A percentile compares a stretch with the other conserved stretches of the same genome.
Evolutionary conservation across 2,888 invertebrate genomes (phyloP).

Genomic region (Lamellibrachia columna): DNA sequence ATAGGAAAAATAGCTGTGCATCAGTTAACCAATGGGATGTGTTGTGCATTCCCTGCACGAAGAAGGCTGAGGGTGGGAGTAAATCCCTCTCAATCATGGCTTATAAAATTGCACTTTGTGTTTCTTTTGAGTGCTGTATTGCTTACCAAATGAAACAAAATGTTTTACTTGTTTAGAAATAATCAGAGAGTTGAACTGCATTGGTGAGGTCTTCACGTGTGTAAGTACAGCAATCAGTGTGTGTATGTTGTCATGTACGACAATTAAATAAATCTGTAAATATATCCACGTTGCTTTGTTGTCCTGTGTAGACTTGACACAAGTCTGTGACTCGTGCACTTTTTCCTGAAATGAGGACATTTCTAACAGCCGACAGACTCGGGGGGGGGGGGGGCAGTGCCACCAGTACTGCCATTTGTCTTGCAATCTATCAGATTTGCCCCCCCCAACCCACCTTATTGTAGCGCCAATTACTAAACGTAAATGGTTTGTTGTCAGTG

Average conservation of each 20-base stretch:
- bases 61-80: not conserved
- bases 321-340: not conserved
- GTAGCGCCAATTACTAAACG: too few species aligned
- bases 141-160: not conserved
- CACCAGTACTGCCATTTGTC: too few species aligned
- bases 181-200: not conserved
- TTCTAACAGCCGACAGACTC: too few species aligned
- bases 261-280: conserved; percentile 16
- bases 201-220: not conserved
- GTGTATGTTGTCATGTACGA: not conserved
- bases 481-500: too few species aligned
- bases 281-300: not conserved
- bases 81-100: not conserved
- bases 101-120: not conserved
- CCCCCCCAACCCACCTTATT: too few species aligned
- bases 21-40: too few species aligned
- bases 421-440: too few species aligned
- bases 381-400: too few species aligned
- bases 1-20: too few species aligned
- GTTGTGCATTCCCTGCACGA: too few species aligned
- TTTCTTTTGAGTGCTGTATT: not conserved
- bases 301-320: not conserved
- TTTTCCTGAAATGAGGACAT: too few species aligned
- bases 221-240: not conserved
- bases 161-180: not conserved